phyloP scores from a whole-genome alignment of 2,797 vertebrate species.

The Pteronotus mesoamericanus region DNA sequence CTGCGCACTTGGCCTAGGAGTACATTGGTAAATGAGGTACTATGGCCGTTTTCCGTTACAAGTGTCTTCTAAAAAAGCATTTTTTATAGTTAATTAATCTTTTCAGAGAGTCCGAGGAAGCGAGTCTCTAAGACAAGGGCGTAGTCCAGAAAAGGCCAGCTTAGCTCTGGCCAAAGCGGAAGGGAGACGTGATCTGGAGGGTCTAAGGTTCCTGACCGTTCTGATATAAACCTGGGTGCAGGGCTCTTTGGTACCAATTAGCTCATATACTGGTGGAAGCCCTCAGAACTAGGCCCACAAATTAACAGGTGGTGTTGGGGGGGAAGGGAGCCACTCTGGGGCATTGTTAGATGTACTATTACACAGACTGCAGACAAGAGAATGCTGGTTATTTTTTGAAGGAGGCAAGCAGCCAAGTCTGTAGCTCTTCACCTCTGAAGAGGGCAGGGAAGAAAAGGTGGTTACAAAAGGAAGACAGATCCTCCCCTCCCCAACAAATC shows the following conservation, averaged over 20 bases:
- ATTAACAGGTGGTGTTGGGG: not conserved
- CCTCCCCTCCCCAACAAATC: not conserved
- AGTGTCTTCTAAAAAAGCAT: not conserved
- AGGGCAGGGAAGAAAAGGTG: not conserved
- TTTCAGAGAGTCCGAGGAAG: not conserved
- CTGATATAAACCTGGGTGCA: not conserved
- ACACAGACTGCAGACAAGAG: constrained; percentile 8
- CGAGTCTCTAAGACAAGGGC: not conserved
- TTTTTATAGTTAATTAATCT: constrained; percentile 1
- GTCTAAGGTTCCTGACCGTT: not conserved
- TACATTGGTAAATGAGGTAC: not conserved
- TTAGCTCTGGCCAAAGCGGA: not conserved
- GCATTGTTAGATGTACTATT: not conserved
- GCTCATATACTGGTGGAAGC: not conserved
- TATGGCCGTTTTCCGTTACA: not conserved
- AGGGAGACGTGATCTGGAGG: not conserved
- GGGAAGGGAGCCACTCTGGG: not conserved
- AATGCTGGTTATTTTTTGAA: not conserved
- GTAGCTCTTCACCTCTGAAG: not conserved
- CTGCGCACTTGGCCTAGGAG: not conserved
- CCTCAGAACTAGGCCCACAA: not conserved
- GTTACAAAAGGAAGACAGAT: not conserved
- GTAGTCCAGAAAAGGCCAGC: not conserved
- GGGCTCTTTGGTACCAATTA: not conserved
- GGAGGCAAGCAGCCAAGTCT: constrained; percentile 39